These are phyloP conservation scores for Athalia circularis DNA, from an alignment of 2,888 invertebrate genomes.

Conservation along the genomic window DNA sequence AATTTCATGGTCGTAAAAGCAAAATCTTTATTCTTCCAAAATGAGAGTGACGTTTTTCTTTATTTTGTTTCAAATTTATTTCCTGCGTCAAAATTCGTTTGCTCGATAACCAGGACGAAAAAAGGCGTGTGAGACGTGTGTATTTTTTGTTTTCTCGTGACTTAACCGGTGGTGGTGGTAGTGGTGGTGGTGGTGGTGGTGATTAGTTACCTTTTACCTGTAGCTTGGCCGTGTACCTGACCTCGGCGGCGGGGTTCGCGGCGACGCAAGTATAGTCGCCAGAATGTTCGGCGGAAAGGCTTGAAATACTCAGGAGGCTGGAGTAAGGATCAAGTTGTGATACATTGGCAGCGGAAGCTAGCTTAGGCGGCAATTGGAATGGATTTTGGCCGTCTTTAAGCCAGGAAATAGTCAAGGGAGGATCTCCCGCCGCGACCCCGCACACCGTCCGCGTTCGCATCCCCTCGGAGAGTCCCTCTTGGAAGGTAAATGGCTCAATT, in stretches of 20 bases:
- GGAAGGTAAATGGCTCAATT: constrained; percentile 90
- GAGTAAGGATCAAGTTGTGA: constrained; percentile 86
- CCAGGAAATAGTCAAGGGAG: constrained; percentile 87
- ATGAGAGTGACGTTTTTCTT: too few species aligned
- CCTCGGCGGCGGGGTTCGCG: constrained; percentile 86
- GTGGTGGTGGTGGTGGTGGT: constrained; percentile 57
- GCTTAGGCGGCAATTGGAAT: constrained; percentile 78
- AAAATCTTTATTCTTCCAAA: too few species aligned
- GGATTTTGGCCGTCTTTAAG: constrained; percentile 84
- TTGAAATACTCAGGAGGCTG: constrained; percentile 86
- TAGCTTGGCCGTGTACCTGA: constrained; percentile 86
- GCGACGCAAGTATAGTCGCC: constrained; percentile 88
- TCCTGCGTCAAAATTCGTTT: too few species aligned
- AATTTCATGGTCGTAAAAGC: too few species aligned
- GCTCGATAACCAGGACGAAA: too few species aligned
- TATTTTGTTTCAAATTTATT: too few species aligned
- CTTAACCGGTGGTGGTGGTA: constrained; percentile 45
- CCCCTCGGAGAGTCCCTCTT: constrained; percentile 88
- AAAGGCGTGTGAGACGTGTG: too few species aligned
- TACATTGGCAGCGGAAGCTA: constrained; percentile 80
- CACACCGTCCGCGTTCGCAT: constrained; percentile 89
- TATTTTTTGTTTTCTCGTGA: too few species aligned
- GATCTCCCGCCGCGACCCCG: constrained; percentile 87
- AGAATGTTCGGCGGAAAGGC: constrained; percentile 84
- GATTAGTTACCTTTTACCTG: constrained; percentile 86